Conservation (phyloP, 2,888 invertebrate species). For the Drosophila diplacantha region DNA sequence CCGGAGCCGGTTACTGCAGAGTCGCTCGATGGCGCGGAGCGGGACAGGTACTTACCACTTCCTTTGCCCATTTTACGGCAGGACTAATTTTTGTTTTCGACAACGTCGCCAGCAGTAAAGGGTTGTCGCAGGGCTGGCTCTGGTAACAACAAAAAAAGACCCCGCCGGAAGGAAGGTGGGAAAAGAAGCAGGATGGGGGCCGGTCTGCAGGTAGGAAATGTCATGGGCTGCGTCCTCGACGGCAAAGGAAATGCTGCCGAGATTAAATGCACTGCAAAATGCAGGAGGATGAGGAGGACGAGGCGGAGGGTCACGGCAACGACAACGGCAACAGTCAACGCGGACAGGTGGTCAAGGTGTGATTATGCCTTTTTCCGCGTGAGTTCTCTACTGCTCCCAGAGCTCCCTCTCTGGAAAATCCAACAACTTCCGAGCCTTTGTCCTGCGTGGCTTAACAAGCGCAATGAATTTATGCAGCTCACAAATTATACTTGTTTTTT, state of each 20-base stretch:
- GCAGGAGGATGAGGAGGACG: slow-evolving; percentile 6
- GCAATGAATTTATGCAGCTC: slow-evolving; percentile 64
- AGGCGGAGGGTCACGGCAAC: slow-evolving; percentile 1
- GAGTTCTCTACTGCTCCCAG: slow-evolving; percentile 10
- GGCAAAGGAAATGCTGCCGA: slow-evolving; percentile 65
- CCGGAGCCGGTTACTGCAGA: slow-evolving; percentile 50
- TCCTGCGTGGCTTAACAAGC: slow-evolving; percentile 57
- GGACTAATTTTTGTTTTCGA: slow-evolving; percentile 72
- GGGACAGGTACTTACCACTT: slow-evolving; percentile 63
- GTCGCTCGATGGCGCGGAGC: slow-evolving; percentile 29
- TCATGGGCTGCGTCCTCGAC: slow-evolving; percentile 53
- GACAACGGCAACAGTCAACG: slow-evolving; percentile 37
- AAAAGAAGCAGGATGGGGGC: slow-evolving; percentile 2
- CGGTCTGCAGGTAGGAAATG: slow-evolving; percentile 61
- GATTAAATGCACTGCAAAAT: slow-evolving; percentile 60
- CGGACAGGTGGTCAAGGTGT: slow-evolving; percentile 58
- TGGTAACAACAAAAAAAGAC: background rate
- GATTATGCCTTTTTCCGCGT: slow-evolving; percentile 47
- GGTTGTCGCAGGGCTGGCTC: slow-evolving; percentile 48
- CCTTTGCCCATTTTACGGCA: slow-evolving; percentile 68
- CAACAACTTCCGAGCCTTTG: slow-evolving; percentile 45
- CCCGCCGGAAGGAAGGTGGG: slow-evolving; percentile 11
- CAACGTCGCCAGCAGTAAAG: slow-evolving; percentile 58
- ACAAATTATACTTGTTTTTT: slow-evolving; percentile 28
- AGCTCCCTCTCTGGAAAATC: slow-evolving; percentile 2